phyloP scores from a whole-genome alignment of 2,113 vertebrate genomes.

The Myxocyprinus asiaticus region DNA sequence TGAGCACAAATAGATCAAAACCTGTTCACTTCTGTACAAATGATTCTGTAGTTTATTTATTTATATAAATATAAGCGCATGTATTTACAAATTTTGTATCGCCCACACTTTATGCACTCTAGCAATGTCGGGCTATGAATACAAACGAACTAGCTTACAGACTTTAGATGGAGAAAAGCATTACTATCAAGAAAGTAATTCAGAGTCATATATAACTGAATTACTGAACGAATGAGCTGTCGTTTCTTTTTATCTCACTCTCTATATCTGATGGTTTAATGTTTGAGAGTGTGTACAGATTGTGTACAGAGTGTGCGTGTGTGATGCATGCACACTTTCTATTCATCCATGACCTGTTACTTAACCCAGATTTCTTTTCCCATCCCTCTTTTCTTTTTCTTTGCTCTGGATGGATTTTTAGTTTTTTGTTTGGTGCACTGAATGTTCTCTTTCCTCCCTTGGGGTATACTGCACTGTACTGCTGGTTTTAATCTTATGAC shows the following conservation, averaged over 20 bases:
- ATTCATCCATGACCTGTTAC: constrained; percentile 21
- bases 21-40: constrained; percentile 33
- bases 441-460: constrained; percentile 25
- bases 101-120: constrained; percentile 23
- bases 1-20: constrained; percentile 36
- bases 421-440: constrained; percentile 34
- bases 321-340: constrained; percentile 29
- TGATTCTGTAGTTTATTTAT: constrained; percentile 34
- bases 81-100: constrained; percentile 52
- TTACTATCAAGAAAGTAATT: constrained; percentile 5
- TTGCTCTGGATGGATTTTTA: constrained; percentile 4
- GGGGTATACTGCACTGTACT: constrained; percentile 36
- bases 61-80: constrained; percentile 28
- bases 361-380: constrained; percentile 39
- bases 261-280: constrained; percentile 20
- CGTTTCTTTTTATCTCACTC: constrained; percentile 31
- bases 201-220: constrained; percentile 23
- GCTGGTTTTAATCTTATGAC: constrained; percentile 42
- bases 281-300: constrained; percentile 29
- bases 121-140: constrained; percentile 9
- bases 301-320: constrained; percentile 29
- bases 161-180: constrained; percentile 4
- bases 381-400: not conserved
- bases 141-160: constrained; percentile 30
- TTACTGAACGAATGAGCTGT: constrained; percentile 14